Conservation (phyloP, 1,140 invertebrate genomes). For the Ruditapes philippinarum region DNA sequence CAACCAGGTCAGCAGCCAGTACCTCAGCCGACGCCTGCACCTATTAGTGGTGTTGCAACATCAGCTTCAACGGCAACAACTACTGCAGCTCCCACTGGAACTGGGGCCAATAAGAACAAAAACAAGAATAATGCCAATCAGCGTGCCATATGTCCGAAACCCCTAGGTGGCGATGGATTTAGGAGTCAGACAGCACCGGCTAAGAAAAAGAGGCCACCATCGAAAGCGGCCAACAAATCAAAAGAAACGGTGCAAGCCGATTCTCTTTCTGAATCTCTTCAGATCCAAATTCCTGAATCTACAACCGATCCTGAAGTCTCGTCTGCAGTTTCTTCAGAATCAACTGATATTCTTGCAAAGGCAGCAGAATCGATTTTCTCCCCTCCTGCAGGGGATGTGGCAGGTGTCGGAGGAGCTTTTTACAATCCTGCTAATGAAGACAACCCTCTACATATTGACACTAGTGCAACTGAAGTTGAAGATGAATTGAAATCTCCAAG, state of each 20-base stretch:
- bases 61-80: background rate
- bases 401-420: conserved; percentile 76
- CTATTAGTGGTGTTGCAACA: background rate
- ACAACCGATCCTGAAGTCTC: conserved; percentile 56
- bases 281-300: conserved; percentile 65
- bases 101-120: background rate
- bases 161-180: conserved; percentile 60
- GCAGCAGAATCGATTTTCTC: conserved; percentile 86
- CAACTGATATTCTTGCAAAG: conserved; percentile 85
- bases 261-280: conserved; percentile 53
- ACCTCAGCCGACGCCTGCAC: background rate
- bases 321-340: conserved; percentile 61
- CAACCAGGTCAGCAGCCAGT: conserved; percentile 67
- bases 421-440: conserved; percentile 83
- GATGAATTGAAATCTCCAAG: conserved; percentile 72
- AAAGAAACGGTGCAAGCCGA: conserved; percentile 50
- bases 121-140: conserved; percentile 71
- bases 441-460: conserved; percentile 84
- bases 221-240: conserved; percentile 55
- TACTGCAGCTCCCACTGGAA: background rate
- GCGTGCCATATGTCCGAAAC: conserved; percentile 77
- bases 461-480: conserved; percentile 77
- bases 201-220: conserved; percentile 43
- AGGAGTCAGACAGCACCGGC: background rate
- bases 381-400: conserved; percentile 72